Evolutionary conservation across 2,113 vertebrate species (phyloP), one percentile per base, ranked within the genome.

Genomic region (Grammomys surdaster): DNA sequence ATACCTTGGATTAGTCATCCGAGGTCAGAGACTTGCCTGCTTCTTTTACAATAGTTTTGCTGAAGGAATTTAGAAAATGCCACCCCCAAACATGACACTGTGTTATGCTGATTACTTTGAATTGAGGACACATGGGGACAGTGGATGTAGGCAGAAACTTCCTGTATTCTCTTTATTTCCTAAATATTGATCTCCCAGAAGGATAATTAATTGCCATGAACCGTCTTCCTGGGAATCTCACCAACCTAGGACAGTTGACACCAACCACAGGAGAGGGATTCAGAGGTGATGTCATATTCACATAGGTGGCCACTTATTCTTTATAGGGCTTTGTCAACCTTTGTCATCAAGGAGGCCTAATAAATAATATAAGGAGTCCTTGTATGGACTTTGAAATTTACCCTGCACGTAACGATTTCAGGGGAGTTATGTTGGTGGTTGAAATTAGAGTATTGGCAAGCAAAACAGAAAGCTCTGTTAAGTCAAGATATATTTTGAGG

Each of bases 361-460:
- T 46, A 67, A 85, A 60, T 69, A 26, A 56, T 33, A 5, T 26
- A 13, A 69, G 69, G 20, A 56, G 36, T 1, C 60, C 77, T 90
- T 92, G 76, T 81, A 70, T 46, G 63, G 75, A 94, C 73, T 91
- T 92, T 77, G 67, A 58, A 63, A 72, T 96, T 88, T 89, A 54
- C 11, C 69, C 60, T 56, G 82, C 46, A n/a, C 58, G 48, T 43
- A 48, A 5, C 56, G 31, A 63, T 95, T 93, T 88, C 36, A 54
- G 22, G n/a, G 40, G 31, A 78, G 31, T 33, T 70, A 75, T 0
- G 69, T 36, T 73, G 63, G 69, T 73, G 48, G 31, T 24, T 63
- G 46, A 19, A 82, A 65, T 87, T 89, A 94, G 69, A 54, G 16
- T 86, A 84, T 22, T 92, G 75, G 69, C 90, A 95, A 87, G 43